Conservation (phyloP, 2,113 vertebrate genomes). For the Fregata magnificens region DNA sequence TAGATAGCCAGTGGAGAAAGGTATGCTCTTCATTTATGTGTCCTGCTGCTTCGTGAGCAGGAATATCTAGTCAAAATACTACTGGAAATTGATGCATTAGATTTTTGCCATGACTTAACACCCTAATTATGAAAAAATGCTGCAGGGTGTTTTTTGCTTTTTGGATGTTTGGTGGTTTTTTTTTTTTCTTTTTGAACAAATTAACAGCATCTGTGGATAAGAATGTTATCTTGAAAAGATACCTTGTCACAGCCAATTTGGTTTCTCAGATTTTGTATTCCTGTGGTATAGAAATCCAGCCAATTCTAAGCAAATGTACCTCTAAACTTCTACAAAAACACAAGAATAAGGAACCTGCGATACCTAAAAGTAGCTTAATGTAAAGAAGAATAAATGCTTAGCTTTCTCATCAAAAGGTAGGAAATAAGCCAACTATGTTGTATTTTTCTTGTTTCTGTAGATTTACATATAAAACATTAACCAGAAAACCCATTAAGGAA, state of each 20-base stretch:
- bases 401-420: background rate
- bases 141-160: background rate
- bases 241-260: background rate
- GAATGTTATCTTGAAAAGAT: background rate
- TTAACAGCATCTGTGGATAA: background rate
- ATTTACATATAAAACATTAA: background rate
- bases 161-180: background rate
- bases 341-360: background rate
- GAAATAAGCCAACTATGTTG: background rate
- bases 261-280: background rate
- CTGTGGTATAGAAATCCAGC: background rate
- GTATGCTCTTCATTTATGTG: background rate
- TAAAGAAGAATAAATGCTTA: background rate
- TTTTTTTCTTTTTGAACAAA: background rate
- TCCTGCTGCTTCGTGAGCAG: background rate
- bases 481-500: background rate
- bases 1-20: background rate
- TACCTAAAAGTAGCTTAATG: background rate
- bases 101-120: background rate
- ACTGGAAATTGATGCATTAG: background rate
- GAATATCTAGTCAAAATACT: background rate
- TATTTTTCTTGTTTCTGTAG: background rate
- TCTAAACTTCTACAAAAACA: background rate
- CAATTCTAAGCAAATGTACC: background rate
- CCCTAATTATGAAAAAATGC: background rate